Percentiles rank a stretch among this genome's conserved stretches.
Evolutionary conservation across 2,797 vertebrate species (phyloP).

Genomic region (Poeciliopsis gracilis): DNA sequence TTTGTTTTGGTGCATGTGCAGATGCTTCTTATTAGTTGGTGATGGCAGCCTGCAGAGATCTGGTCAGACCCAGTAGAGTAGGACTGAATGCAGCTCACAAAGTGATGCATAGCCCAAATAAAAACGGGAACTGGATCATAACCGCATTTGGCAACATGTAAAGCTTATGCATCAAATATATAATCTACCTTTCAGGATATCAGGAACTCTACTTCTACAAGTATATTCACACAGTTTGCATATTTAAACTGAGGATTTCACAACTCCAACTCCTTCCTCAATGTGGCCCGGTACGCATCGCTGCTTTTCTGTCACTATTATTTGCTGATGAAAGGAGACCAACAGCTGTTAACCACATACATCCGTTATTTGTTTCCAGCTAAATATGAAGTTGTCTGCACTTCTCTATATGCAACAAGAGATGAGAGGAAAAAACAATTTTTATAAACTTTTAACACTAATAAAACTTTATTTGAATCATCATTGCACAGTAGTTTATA

Average conservation of each 20-base stretch:
- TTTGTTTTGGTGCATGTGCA: constrained; percentile 1
- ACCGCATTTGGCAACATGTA: background rate
- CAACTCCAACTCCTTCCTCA: constrained; percentile 12
- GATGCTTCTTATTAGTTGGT: constrained; percentile 51
- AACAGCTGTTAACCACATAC: constrained; percentile 27
- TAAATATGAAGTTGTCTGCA: constrained; percentile 17
- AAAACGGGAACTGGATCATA: background rate
- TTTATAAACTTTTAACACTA: background rate
- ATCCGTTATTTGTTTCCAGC: constrained; percentile 50
- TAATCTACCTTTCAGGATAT: background rate
- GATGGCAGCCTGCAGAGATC: constrained; percentile 33
- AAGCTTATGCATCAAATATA: background rate
- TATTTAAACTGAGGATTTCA: constrained; percentile 1
- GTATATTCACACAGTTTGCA: background rate
- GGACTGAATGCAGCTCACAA: constrained; percentile 13
- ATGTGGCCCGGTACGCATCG: constrained; percentile 12
- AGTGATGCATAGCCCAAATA: background rate
- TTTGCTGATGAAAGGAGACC: constrained; percentile 46
- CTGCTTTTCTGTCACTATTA: constrained; percentile 2
- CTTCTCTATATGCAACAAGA: background rate
- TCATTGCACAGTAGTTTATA: background rate
- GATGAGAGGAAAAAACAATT: constrained; percentile 5
- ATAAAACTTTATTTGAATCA: background rate
- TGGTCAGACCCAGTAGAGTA: constrained; percentile 45
- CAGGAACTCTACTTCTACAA: background rate